These are phyloP conservation scores for Cisticola juncidis DNA, from an alignment of 2,113 vertebrate species.

Conservation along the genomic window DNA sequence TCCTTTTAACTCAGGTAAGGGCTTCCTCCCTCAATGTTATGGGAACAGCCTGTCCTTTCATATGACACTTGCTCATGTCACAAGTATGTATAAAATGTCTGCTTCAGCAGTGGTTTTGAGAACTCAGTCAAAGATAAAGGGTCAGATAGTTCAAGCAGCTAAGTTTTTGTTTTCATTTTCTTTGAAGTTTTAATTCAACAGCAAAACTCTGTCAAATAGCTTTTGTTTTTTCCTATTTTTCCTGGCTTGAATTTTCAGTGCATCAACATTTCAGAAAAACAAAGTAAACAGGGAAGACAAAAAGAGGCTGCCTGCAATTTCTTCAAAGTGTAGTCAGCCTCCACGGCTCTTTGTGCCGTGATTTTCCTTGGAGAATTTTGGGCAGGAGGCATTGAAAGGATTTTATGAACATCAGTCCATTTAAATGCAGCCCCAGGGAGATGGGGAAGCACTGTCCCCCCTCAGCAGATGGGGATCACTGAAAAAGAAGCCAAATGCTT, in stretches of 20 bases:
- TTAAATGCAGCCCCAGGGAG: not conserved
- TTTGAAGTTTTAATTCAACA: not conserved
- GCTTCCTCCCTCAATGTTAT: not conserved
- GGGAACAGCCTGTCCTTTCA: not conserved
- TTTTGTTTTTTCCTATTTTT: not conserved
- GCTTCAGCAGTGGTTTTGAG: not conserved
- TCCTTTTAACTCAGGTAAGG: not conserved
- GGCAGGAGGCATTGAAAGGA: not conserved
- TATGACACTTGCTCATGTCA: not conserved
- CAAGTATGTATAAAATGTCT: not conserved
- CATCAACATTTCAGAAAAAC: not conserved
- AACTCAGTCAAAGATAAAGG: not conserved
- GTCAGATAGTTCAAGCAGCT: not conserved
- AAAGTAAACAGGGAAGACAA: not conserved
- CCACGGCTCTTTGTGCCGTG: not conserved
- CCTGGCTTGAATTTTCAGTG: not conserved
- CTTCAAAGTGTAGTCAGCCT: not conserved
- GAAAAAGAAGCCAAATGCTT: constrained; percentile 7
- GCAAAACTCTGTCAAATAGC: not conserved
- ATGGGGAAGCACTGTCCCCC: not conserved
- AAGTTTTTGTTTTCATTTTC: not conserved
- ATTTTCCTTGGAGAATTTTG: not conserved
- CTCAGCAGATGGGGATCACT: not conserved
- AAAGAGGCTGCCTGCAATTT: not conserved
- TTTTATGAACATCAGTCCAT: constrained; percentile 10